Evolutionary conservation across 2,797 vertebrate species (phyloP), one percentile per base, ranked within the genome.

Genomic region (Iguana delicatissima): DNA sequence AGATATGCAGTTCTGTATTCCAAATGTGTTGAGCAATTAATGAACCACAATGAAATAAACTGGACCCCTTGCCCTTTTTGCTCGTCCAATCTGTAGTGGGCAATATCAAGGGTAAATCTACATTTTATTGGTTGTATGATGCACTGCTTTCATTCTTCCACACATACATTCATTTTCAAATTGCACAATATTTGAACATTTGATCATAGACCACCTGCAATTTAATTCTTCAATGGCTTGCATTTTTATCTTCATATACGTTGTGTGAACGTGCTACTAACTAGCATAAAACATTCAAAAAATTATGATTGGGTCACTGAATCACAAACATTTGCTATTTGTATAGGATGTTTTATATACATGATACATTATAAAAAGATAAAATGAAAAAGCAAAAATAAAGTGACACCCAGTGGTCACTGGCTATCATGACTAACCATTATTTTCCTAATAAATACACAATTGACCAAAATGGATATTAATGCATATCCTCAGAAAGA

Each of bases 391-490:
- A 14, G 14, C 55, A 85, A 91, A 84, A 94, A 83, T 89, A 91
- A 93, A 86, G 95, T 79, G 96, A 94, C 95, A 94, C 94, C 96
- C 91, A 89, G 94, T 52, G 96, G 96, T 55, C 79, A 85, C 4
- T 90, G 42, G 32, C 32, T 87, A 89, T 69, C 0, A 93, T 8
- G 91, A 86, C 95, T 95, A 64, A 42, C 73, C 55, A 1, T 10
- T 1, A 14, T 1, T 0, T 0, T 0, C 3, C 52, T 1, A n/a
- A 24, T 10, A 74, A 59, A 59, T 26, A 77, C 3, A 84, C 0
- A 0, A 59, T 29, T 69, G 59, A 35, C 6, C 69, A 4, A 82
- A 77, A 38, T 18, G 9, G 13, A 0, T 64, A 80, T 7, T 73
- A 52, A 38, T 4, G 35, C 42, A 69, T 50, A 26, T 85, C 64